phyloP scores from a whole-genome alignment of 2,888 invertebrate genomes.

The Limnephilus lunatus region DNA sequence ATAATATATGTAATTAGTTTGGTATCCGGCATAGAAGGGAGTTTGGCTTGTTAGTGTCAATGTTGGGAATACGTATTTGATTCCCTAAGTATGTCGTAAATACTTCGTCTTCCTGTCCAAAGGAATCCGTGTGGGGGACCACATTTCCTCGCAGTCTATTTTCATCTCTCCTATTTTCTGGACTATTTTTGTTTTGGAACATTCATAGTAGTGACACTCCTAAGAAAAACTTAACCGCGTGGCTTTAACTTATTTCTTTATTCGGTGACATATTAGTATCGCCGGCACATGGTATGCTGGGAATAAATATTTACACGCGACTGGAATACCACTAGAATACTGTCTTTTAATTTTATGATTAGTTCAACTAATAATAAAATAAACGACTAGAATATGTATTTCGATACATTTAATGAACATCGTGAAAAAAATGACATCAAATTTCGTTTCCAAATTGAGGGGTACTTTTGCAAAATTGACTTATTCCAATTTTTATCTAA shows the following conservation, averaged over 20 bases:
- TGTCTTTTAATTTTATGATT: too few relatives aligned
- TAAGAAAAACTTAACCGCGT: not conserved
- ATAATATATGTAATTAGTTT: not conserved
- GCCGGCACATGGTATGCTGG: not conserved
- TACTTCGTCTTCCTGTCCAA: not conserved
- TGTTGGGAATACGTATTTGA: not conserved
- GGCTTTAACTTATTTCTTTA: not conserved
- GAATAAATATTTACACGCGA: not conserved
- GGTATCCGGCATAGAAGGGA: not conserved
- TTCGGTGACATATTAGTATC: not conserved
- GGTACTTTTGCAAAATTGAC: too few relatives aligned
- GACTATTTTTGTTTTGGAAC: not conserved
- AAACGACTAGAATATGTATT: too few relatives aligned
- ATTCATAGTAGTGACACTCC: not conserved
- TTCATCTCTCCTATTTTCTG: not conserved
- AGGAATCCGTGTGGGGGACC: not conserved
- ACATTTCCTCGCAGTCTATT: not conserved
- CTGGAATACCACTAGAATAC: too few relatives aligned
- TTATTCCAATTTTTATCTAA: too few relatives aligned
- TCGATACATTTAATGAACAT: too few relatives aligned
- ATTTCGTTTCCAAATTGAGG: too few relatives aligned
- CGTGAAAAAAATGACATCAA: too few relatives aligned
- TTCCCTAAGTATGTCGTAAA: not conserved
- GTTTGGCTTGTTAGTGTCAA: not conserved
- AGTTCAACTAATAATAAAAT: too few relatives aligned